Conservation (phyloP, 92 coral and sea anemone species). For the Siderastrea siderea region DNA sequence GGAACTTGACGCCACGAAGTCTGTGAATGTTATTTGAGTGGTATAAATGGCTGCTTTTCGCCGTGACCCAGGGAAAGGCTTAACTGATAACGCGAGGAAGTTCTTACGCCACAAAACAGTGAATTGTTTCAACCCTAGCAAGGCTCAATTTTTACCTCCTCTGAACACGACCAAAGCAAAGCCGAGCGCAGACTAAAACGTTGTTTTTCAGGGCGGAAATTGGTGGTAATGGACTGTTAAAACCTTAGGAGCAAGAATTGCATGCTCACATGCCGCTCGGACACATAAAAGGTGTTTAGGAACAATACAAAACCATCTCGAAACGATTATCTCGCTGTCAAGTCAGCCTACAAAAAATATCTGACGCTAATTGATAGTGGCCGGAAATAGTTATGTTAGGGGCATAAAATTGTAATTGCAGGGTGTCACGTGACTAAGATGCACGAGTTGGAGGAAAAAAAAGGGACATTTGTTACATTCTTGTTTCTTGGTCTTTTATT, state of each 20-base stretch:
- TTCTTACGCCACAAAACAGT: neutral
- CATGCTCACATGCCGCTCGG: slow-evolving; percentile 31
- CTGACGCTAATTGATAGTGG: slow-evolving; percentile 50
- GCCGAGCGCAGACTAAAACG: neutral
- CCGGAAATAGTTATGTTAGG: slow-evolving; percentile 41
- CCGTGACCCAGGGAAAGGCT: slow-evolving; percentile 24
- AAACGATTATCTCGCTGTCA: slow-evolving; percentile 53
- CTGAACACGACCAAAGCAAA: neutral
- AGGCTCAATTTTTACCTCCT: neutral
- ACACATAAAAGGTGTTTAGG: slow-evolving; percentile 37
- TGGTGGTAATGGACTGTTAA: slow-evolving; percentile 27
- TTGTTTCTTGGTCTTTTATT: neutral
- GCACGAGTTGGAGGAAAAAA: neutral
- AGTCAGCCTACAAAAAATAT: slow-evolving; percentile 1
- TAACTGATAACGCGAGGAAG: slow-evolving; percentile 18
- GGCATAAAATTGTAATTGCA: slow-evolving; percentile 29
- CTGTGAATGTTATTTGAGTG: slow-evolving; percentile 48
- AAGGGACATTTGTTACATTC: neutral
- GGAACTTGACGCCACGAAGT: slow-evolving; percentile 34
- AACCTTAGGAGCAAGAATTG: slow-evolving; percentile 1
- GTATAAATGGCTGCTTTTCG: slow-evolving; percentile 8
- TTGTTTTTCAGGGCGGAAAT: slow-evolving; percentile 37
- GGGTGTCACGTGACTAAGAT: slow-evolving; percentile 26
- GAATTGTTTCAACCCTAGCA: neutral
- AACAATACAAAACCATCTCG: slow-evolving; percentile 41